Base-by-base conservation (phyloP, 2,797 vertebrate species). In the Micromesistius poutassou region DNA sequence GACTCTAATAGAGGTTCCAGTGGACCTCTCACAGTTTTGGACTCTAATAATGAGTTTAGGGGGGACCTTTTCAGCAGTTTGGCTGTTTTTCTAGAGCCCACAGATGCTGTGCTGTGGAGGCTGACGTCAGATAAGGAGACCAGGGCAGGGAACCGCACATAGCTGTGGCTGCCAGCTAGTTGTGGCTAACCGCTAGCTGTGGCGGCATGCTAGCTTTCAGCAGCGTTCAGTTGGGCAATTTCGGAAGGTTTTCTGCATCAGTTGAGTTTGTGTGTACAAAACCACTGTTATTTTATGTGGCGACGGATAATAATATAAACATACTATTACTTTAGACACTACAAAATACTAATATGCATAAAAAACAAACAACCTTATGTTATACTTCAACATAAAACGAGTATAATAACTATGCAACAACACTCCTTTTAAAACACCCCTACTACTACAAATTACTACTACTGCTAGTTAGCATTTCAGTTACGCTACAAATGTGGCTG, bases 51-150 rank as follows among this genome's bases (percentile, higher is more conserved):
- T 1, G 55, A 22, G 22, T 62, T 62, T 5, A 62, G 22, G 5
- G 55, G 28, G 62, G 25, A 28, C 62, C 28, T 68, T 68, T 28
- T 30, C 25, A 28, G 62, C 22, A 68, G n/a, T n/a, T n/a, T n/a
- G n/a, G 62, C 7, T 62, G 19, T 19, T 62, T 62, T n/a, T 62
- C 55, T 40, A 13, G 6, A 0, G 19, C 22, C 68, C 68, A 71
- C 13, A 71, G 68, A 36, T 80, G 22, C 75, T 42, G 42, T 31
- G 72, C 76, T 22, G 5, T 68, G 79, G 8, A 22, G 62, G 55
- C 19, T 30, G 31, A 73, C 50, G 66, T 62, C 72, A 46, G 62
- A 82, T 80, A 81, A 85, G 46, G 79, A 72, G 75, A n/a, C 4
- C 46, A 25, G 55, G 31, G 25, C 14, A 73, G 50, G n/a, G 30